Percentiles rank a stretch among this genome's conserved stretches.
These are phyloP conservation scores for Pedetes capensis DNA, from an alignment of 2,113 vertebrate species.

Conservation along the genomic window DNA sequence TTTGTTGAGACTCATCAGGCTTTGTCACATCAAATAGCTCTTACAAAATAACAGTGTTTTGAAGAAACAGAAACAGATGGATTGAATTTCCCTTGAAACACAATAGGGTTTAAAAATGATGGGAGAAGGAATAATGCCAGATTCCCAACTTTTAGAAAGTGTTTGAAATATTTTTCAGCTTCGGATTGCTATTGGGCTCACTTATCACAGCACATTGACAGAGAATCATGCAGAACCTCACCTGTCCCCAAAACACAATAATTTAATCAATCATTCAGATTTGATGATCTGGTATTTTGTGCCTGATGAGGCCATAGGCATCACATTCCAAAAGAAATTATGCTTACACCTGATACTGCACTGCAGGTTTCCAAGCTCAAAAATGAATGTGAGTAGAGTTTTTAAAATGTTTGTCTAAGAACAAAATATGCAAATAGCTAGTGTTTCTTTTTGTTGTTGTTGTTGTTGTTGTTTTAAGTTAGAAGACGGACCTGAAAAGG, in stretches of 20 bases:
- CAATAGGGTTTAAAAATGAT: conserved; percentile 67
- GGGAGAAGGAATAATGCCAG: conserved; percentile 47
- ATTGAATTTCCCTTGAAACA: conserved; percentile 78
- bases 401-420: conserved; percentile 7
- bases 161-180: conserved; percentile 42
- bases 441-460: neutral
- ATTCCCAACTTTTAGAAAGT: conserved; percentile 43
- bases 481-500: neutral
- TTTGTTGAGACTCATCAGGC: conserved; percentile 64
- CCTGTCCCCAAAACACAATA: neutral
- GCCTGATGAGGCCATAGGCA: neutral
- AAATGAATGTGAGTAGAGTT: neutral
- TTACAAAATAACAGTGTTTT: conserved; percentile 75
- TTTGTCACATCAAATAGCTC: conserved; percentile 75
- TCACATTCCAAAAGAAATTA: neutral
- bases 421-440: conserved; percentile 5
- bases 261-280: neutral
- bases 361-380: neutral
- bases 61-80: conserved; percentile 76
- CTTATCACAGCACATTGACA: neutral
- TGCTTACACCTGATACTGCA: neutral
- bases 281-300: neutral
- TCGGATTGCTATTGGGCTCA: neutral
- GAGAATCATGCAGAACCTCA: neutral
- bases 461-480: conserved; percentile 27